These are phyloP conservation scores for Nasua narica DNA, from an alignment of 2,797 vertebrate genomes.

Conservation along the genomic window DNA sequence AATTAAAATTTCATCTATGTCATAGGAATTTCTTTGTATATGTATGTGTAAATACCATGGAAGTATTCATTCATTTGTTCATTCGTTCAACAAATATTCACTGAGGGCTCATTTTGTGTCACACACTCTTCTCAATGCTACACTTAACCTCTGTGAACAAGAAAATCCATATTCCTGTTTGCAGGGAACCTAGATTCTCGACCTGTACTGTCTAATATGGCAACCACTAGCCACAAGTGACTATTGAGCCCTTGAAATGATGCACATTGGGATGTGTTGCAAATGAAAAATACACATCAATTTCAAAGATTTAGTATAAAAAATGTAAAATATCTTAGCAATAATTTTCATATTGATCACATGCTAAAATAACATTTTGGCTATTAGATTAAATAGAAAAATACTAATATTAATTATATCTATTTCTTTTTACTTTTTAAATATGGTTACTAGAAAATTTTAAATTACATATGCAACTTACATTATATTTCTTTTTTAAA, in stretches of 20 bases:
- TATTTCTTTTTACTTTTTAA: slow-evolving; percentile 15
- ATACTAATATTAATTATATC: not conserved
- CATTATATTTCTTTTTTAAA: not conserved
- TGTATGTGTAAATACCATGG: not conserved
- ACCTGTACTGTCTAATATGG: not conserved
- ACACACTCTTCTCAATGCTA: not conserved
- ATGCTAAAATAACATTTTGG: slow-evolving; percentile 9
- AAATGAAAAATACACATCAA: not conserved
- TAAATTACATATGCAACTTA: not conserved
- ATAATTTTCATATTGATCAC: not conserved
- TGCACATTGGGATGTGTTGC: not conserved
- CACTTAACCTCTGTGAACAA: not conserved
- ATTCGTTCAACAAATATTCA: slow-evolving; percentile 25
- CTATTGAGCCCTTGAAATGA: not conserved
- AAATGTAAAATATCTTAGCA: not conserved
- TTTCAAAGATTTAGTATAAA: slow-evolving; percentile 25
- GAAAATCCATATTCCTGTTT: not conserved
- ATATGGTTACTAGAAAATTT: not conserved
- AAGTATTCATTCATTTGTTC: not conserved
- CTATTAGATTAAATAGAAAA: not conserved
- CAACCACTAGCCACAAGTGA: not conserved
- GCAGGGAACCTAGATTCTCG: not conserved
- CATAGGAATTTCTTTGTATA: not conserved
- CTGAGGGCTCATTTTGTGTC: not conserved
- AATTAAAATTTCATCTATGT: slow-evolving; percentile 38